A percentile compares a stretch with the other conserved stretches of the same genome.
Conservation (phyloP, 2,888 invertebrate genomes). For the Rotaria magnacalcarata region DNA sequence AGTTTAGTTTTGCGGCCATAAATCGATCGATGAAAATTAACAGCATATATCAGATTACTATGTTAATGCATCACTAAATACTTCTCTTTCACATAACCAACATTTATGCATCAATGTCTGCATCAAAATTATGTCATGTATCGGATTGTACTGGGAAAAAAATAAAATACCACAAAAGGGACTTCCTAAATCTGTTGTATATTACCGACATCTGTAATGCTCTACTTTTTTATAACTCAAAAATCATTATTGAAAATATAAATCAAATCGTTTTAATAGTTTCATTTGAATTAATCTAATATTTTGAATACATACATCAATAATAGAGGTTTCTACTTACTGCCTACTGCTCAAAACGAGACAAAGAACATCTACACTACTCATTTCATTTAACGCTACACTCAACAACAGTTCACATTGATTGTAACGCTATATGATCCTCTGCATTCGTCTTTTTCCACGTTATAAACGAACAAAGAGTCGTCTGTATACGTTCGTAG, state of each 20-base stretch:
- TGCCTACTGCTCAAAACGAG: neutral
- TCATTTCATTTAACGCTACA: neutral
- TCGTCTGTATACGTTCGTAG: neutral
- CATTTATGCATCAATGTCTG: too few species aligned
- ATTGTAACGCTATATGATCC: neutral
- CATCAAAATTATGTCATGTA: too few species aligned
- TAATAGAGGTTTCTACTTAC: neutral
- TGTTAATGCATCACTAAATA: neutral
- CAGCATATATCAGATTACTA: neutral
- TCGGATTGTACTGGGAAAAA: too few species aligned
- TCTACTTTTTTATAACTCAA: neutral
- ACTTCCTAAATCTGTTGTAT: neutral
- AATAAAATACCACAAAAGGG: too few species aligned
- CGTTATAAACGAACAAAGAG: slow-evolving; percentile 2
- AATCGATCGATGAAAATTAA: neutral
- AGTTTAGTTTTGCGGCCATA: neutral
- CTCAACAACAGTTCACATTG: neutral
- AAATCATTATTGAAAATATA: neutral
- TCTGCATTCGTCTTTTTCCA: neutral
- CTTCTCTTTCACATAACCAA: too few species aligned
- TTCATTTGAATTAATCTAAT: neutral
- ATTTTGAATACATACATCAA: neutral
- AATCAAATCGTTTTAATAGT: neutral
- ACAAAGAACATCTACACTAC: neutral
- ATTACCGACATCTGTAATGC: neutral